A percentile compares a stretch with the other conserved stretches of the same genome.
These are phyloP conservation scores for Cnemophilus loriae DNA, from an alignment of 2,113 vertebrate genomes.

Conservation along the genomic window DNA sequence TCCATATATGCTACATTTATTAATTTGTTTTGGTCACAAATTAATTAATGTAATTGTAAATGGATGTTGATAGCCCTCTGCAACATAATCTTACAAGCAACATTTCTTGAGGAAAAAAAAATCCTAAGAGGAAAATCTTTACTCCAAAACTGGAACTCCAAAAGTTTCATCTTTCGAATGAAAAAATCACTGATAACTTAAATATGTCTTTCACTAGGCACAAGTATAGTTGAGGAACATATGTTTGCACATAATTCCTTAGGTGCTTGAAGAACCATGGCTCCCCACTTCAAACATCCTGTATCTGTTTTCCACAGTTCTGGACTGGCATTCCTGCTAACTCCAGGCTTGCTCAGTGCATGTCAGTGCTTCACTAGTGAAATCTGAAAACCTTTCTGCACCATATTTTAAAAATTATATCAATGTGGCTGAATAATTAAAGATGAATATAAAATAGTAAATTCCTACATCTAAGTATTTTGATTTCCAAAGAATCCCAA, in stretches of 20 bases:
- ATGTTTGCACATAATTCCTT: not conserved
- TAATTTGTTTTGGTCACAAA: not conserved
- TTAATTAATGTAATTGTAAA: not conserved
- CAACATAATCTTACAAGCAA: not conserved
- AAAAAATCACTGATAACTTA: not conserved
- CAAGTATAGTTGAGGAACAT: not conserved
- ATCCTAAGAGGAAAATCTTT: not conserved
- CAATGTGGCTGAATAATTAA: not conserved
- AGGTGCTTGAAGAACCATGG: not conserved
- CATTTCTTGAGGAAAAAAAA: not conserved
- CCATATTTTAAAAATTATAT: not conserved
- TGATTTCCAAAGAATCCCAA: not conserved
- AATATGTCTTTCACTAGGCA: not conserved
- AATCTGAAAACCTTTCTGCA: not conserved
- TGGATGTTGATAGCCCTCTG: not conserved
- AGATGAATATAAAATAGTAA: not conserved
- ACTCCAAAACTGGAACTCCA: not conserved
- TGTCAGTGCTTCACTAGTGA: not conserved
- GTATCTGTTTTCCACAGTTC: not conserved
- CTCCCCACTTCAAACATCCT: not conserved
- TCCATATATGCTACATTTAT: not conserved
- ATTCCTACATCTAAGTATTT: not conserved
- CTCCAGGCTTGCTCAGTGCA: not conserved
- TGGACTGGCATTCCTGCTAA: not conserved
- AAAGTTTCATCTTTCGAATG: not conserved